Evolutionary conservation across 2,113 vertebrate genomes (phyloP).

Genomic region (Cyphomyrus discorhynchus): DNA sequence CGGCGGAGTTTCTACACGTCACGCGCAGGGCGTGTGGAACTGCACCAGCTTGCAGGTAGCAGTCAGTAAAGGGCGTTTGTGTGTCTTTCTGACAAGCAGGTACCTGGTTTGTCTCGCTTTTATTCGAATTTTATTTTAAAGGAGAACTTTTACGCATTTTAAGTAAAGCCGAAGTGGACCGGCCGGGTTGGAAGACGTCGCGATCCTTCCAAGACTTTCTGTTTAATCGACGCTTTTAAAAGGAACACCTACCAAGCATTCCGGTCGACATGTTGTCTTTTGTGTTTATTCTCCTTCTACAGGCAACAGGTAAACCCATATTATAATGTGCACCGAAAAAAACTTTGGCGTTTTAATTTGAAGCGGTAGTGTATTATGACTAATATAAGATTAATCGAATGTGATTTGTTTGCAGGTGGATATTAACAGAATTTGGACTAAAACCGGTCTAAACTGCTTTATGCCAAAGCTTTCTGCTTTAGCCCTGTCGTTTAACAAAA

Average conservation of each 20-base stretch:
- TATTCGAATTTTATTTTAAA: background rate
- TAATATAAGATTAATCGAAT: background rate
- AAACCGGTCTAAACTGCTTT: background rate
- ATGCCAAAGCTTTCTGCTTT: background rate
- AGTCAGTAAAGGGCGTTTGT: background rate
- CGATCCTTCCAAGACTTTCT: background rate
- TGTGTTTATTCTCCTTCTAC: constrained; percentile 42
- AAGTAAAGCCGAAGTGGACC: background rate
- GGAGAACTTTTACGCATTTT: background rate
- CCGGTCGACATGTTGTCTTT: constrained; percentile 50
- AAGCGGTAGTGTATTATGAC: background rate
- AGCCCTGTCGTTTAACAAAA: background rate
- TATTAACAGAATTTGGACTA: background rate
- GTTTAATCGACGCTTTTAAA: background rate
- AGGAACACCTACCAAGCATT: background rate
- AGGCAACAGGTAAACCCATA: constrained; percentile 47
- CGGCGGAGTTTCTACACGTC: background rate
- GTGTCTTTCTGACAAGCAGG: background rate
- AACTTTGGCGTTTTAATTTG: background rate
- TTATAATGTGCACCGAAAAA: background rate
- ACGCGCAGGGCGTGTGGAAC: background rate
- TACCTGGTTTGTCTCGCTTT: background rate
- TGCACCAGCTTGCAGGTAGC: background rate
- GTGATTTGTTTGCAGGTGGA: background rate
- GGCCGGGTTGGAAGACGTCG: background rate